phyloP scores from a whole-genome alignment of 2,113 vertebrate species.

The Capricornis sumatraensis region DNA sequence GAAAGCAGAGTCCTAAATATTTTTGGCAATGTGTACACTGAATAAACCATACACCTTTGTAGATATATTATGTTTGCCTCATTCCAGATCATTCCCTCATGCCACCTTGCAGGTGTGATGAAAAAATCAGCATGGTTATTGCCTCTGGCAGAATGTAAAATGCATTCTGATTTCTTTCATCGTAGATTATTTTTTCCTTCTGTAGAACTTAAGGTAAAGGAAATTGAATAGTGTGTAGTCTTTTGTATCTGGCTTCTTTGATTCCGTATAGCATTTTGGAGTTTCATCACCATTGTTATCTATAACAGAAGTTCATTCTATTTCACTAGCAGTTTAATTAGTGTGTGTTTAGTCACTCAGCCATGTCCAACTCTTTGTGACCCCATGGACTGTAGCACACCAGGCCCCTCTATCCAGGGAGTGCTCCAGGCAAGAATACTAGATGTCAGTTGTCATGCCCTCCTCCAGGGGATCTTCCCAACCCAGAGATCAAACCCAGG shows the following conservation, averaged over 20 bases:
- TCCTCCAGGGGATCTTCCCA: neutral
- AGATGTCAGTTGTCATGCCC: neutral
- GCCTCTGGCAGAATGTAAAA: neutral
- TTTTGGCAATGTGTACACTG: neutral
- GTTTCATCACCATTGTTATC: neutral
- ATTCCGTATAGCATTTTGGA: neutral
- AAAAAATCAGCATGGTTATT: neutral
- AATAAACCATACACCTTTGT: neutral
- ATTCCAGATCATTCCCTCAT: neutral
- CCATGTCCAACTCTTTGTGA: neutral
- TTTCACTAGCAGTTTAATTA: neutral
- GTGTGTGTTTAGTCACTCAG: neutral
- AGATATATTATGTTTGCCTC: neutral
- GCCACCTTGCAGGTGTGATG: neutral
- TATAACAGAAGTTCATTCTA: neutral
- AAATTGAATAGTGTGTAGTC: neutral
- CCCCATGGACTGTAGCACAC: neutral
- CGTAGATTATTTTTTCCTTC: neutral
- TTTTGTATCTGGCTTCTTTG: neutral
- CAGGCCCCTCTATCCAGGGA: neutral
- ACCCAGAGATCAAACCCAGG: neutral
- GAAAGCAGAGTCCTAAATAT: neutral
- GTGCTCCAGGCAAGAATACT: neutral
- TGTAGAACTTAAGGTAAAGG: neutral
- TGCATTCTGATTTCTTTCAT: neutral